Percentiles rank a stretch among this genome's conserved stretches.
phyloP scores from a whole-genome alignment of 2,888 invertebrate genomes.

The Heliconius charithonia region DNA sequence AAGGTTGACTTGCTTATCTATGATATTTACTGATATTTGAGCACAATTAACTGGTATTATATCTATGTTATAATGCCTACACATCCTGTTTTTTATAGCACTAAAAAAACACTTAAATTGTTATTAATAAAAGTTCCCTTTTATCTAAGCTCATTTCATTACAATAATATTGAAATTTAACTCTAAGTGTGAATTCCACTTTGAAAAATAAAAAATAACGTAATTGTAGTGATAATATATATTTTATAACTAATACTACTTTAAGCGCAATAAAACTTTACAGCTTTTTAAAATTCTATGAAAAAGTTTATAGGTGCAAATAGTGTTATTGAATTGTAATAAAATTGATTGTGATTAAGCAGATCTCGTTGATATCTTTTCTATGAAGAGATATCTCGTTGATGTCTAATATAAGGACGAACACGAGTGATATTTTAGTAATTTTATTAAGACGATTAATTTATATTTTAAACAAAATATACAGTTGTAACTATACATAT shows the following conservation, averaged over 20 bases:
- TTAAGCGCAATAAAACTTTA: background rate
- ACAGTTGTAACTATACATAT: background rate
- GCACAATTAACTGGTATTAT: conserved; percentile 4
- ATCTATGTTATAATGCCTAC: background rate
- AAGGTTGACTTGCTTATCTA: conserved; percentile 34
- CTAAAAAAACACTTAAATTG: background rate
- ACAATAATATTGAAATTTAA: background rate
- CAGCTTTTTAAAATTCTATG: background rate
- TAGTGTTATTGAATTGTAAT: conserved; percentile 4
- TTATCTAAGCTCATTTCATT: background rate
- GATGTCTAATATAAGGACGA: conserved; percentile 24
- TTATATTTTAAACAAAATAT: background rate
- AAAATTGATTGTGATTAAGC: background rate
- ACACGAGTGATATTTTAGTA: background rate
- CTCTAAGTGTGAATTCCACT: background rate
- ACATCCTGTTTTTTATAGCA: background rate
- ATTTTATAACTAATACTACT: conserved; percentile 11
- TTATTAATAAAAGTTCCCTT: background rate
- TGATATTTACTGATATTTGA: conserved; percentile 9
- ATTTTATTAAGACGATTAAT: background rate
- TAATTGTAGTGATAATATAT: background rate
- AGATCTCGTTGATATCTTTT: conserved; percentile 23
- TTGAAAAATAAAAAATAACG: background rate
- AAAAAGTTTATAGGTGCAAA: background rate
- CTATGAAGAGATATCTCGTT: conserved; percentile 16